Evolutionary conservation across 2,797 vertebrate species (phyloP).

Genomic region (Dryobates pubescens): DNA sequence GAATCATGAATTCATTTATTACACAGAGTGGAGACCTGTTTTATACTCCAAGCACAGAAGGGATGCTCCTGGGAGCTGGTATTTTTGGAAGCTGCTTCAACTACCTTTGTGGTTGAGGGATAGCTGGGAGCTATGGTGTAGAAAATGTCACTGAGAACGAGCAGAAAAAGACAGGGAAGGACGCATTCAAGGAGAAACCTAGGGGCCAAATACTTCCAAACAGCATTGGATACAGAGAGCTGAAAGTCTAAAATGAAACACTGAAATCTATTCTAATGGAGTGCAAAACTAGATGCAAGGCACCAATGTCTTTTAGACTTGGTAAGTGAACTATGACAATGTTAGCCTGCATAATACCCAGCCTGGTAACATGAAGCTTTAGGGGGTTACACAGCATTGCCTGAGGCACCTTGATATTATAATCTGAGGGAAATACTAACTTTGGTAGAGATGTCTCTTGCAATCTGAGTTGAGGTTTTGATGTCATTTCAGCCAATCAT

Average conservation of each 20-base stretch:
- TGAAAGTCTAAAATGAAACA: constrained; percentile 63
- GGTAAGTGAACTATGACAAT: constrained; percentile 75
- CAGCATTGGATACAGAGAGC: constrained; percentile 23
- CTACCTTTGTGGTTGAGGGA: constrained; percentile 83
- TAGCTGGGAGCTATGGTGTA: constrained; percentile 79
- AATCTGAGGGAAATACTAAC: constrained; percentile 68
- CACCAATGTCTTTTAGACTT: constrained; percentile 64
- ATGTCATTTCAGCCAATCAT: constrained; percentile 21
- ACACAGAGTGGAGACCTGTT: constrained; percentile 73
- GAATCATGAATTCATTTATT: constrained; percentile 85
- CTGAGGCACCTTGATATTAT: constrained; percentile 57
- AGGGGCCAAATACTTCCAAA: constrained; percentile 74
- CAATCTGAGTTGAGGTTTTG: constrained; percentile 49
- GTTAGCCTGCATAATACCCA: constrained; percentile 56
- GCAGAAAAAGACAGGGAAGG: constrained; percentile 69
- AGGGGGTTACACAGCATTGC: constrained; percentile 68
- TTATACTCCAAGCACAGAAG: constrained; percentile 79
- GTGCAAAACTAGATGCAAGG: constrained; percentile 38
- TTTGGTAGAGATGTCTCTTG: constrained; percentile 60
- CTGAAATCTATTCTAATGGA: constrained; percentile 68
- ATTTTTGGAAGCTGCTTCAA: constrained; percentile 83
- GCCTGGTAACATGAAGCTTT: constrained; percentile 64
- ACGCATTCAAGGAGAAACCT: constrained; percentile 80
- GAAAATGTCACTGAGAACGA: constrained; percentile 78
- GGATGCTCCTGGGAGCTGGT: constrained; percentile 79